A percentile compares a stretch with the other conserved stretches of the same genome.
phyloP scores from a whole-genome alignment of 1,140 invertebrate genomes.

The Portunus trituberculatus region DNA sequence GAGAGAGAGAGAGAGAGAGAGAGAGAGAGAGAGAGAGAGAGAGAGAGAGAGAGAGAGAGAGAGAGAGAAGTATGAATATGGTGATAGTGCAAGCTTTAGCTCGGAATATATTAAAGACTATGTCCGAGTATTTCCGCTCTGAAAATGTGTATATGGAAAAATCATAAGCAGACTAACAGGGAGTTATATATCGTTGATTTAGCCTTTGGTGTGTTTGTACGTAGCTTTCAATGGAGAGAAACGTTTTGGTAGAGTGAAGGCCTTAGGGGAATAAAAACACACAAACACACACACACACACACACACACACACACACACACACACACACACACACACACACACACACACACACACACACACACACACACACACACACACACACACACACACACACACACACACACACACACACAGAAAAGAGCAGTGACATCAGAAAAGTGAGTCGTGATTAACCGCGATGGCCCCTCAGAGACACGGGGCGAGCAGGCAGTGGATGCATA shows the following conservation, averaged over 20 bases:
- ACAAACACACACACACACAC: neutral
- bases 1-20: neutral
- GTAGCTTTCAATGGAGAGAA: neutral
- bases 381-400: slow-evolving; percentile 52
- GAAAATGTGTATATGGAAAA: no score
- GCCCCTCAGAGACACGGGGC: no score
- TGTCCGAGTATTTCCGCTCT: no score
- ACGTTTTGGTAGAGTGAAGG: neutral
- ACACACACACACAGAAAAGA: slow-evolving; percentile 34
- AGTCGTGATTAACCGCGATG: neutral
- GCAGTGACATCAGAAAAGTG: neutral
- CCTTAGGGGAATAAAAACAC: neutral
- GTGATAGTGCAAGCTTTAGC: no score
- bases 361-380: slow-evolving; percentile 49
- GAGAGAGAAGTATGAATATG: neutral
- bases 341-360: slow-evolving; percentile 52
- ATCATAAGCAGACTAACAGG: no score
- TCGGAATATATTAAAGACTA: no score
- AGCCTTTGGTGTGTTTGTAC: no score
- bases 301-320: no score
- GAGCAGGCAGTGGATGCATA: no score
- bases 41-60: neutral
- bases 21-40: neutral
- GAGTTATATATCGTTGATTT: no score
- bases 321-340: slow-evolving; percentile 34